Base-by-base conservation (phyloP, 2,888 invertebrate genomes). In the Arge pagana region DNA sequence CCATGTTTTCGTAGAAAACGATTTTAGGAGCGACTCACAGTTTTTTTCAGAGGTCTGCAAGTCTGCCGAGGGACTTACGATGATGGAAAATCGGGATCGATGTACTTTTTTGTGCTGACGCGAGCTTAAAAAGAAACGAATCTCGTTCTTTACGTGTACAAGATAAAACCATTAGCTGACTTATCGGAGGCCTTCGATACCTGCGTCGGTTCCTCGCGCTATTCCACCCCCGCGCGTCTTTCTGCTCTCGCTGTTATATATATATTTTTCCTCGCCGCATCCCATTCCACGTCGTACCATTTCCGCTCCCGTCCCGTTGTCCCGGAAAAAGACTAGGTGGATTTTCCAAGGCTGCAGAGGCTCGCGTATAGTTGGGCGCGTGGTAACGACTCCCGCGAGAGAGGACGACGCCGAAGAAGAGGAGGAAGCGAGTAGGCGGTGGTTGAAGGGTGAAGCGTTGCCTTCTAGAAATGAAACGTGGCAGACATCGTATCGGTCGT, bases 401-500 rank as follows among this genome's bases (percentile, higher is more conserved):
- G 18, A 30, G 42, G 19, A 13, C 13, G 4, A 16, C 21, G 43
- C 26, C 24, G 15, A 26, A 24, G 24, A 23, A 18, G 15, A 39
- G 41, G 33, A 42, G 28, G 45, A 21, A 21, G 39, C 19, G 40
- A 16, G 26, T 16, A 59, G 59, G 56, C 56, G 61, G 57, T 56
- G 62, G 64, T 62, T 61, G 49, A 3, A 57, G 57, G 54, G 53
- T 36, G 50, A 50, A 56, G 30, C n/a, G n/a, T n/a, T n/a, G n/a
- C n/a, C n/a, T n/a, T 30, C 28, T 43, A 30, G 35, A 41, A 41
- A 28, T 31, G 50, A 31, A 41, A 41, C 33, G 50, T 21, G 15
- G 49, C 19, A 31, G 41, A 41, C 33, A 40, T 40, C 50, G 24
- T 23, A 41, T 24, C 33, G 41, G 40, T 50, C 40, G 50, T 40